Percentiles rank a stretch among this genome's conserved stretches.
Evolutionary conservation across 2,113 vertebrate species (phyloP).

Genomic region (Myrmecophaga tridactyla): DNA sequence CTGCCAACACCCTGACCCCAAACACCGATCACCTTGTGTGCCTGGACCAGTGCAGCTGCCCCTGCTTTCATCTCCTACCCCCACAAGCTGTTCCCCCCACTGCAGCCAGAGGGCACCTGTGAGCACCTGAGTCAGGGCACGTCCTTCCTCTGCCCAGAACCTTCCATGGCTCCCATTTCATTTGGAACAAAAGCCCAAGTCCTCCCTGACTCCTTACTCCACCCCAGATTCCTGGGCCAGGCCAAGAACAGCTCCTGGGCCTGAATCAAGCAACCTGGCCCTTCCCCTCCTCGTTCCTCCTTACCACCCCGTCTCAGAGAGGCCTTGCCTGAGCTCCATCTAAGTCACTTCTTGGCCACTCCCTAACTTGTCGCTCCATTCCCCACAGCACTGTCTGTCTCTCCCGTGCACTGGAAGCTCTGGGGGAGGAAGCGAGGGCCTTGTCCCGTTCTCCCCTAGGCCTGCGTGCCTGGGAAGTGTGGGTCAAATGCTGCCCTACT

Average conservation of each 20-base stretch:
- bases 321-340: background rate
- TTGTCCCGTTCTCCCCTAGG: background rate
- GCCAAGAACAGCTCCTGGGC: background rate
- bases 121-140: background rate
- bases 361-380: background rate
- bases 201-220: background rate
- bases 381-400: background rate
- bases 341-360: background rate
- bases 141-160: background rate
- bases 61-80: rapidly evolving
- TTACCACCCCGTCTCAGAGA: background rate
- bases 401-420: background rate
- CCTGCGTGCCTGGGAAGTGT: background rate
- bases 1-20: background rate
- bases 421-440: background rate
- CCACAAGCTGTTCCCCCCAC: too few species aligned
- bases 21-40: background rate
- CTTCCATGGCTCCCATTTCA: background rate
- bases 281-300: background rate
- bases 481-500: background rate
- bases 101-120: background rate
- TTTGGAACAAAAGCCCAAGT: background rate
- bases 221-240: background rate
- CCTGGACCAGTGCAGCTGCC: background rate
- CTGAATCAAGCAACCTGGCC: too few species aligned